These are phyloP conservation scores for Physella acuta DNA, from an alignment of 1,140 invertebrate genomes.

Conservation along the genomic window DNA sequence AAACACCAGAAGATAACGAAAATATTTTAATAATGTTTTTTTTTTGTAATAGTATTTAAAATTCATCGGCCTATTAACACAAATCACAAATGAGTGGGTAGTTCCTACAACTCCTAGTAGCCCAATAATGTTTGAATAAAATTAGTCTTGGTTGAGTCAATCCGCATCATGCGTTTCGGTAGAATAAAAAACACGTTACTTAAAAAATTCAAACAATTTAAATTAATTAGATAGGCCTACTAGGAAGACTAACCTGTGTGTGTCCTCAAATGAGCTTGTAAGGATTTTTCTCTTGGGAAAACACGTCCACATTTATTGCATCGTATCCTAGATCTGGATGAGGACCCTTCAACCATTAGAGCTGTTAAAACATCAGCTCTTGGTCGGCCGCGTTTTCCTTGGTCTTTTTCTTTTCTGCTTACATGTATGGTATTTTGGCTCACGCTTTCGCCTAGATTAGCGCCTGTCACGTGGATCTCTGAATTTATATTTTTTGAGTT, in stretches of 20 bases:
- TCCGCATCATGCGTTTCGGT: background rate
- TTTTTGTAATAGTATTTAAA: too few relatives aligned
- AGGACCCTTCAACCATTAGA: conserved; percentile 74
- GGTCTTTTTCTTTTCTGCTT: conserved; percentile 17
- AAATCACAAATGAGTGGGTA: too few relatives aligned
- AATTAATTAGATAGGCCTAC: background rate
- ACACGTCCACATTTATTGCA: conserved; percentile 75
- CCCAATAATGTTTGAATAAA: too few relatives aligned
- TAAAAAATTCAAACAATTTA: background rate
- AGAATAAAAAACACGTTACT: background rate
- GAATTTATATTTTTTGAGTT: background rate
- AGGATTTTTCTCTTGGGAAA: conserved; percentile 78
- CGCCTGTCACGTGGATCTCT: background rate
- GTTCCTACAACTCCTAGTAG: too few relatives aligned
- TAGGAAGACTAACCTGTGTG: conserved; percentile 79
- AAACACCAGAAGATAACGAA: too few relatives aligned
- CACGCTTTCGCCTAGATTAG: background rate
- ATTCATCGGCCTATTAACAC: too few relatives aligned
- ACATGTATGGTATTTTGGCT: background rate
- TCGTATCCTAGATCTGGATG: conserved; percentile 73
- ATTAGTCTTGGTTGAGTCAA: too few relatives aligned
- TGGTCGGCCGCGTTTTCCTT: conserved; percentile 66
- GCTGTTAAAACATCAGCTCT: conserved; percentile 73
- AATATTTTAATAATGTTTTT: too few relatives aligned
- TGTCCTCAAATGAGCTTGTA: conserved; percentile 78